Evolutionary conservation across 2,113 vertebrate species (phyloP).

Genomic region (Silurus asotus): DNA sequence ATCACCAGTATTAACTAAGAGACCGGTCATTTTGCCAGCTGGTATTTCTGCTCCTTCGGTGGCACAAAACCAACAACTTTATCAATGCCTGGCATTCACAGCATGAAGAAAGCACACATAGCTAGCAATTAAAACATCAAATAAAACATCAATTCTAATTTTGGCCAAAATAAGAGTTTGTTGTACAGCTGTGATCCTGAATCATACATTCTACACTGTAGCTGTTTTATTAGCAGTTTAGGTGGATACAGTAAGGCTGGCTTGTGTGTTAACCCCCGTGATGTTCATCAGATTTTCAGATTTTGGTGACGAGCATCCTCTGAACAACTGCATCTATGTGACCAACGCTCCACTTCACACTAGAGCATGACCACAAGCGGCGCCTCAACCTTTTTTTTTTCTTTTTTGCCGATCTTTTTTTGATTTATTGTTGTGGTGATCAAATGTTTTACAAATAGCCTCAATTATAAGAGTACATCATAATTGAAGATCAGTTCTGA

Average conservation of each 20-base stretch:
- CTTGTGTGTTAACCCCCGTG: conserved; percentile 38
- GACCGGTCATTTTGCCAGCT: background rate
- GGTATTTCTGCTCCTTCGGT: background rate
- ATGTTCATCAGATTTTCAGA: conserved; percentile 50
- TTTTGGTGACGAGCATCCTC: conserved; percentile 35
- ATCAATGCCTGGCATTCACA: background rate
- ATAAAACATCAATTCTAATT: background rate
- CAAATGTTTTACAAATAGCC: background rate
- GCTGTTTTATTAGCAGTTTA: background rate
- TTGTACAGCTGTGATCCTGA: background rate
- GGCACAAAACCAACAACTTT: background rate
- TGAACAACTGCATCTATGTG: conserved; percentile 47
- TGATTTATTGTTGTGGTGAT: background rate
- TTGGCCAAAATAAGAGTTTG: background rate
- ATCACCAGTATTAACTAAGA: background rate
- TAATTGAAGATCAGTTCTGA: background rate
- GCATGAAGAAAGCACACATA: background rate
- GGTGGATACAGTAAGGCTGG: background rate
- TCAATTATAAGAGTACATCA: background rate
- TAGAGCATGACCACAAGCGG: conserved; percentile 38
- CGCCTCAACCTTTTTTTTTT: conserved; percentile 1
- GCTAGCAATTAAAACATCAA: background rate
- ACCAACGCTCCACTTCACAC: conserved; percentile 46
- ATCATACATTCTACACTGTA: background rate
- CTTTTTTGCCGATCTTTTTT: conserved; percentile 7